Conservation (phyloP, 2,888 invertebrate genomes). For the Synanthedon myopaeformis region DNA sequence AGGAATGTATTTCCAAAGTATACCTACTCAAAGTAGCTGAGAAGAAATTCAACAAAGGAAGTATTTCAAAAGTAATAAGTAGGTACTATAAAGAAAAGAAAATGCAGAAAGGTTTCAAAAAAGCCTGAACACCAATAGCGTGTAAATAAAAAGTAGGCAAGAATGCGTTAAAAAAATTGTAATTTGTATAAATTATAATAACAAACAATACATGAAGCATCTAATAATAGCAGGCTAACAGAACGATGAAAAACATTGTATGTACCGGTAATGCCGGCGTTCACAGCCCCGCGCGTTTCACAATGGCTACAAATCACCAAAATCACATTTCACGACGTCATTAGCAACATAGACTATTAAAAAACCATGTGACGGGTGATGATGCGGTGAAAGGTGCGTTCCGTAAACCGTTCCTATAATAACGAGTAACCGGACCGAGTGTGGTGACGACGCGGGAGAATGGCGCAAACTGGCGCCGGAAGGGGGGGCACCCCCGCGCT, state of each 20-base stretch:
- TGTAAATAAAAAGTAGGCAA: neutral
- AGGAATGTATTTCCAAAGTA: neutral
- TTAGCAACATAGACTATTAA: constrained; percentile 43
- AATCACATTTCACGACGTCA: constrained; percentile 63
- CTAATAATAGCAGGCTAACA: neutral
- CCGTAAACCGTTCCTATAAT: constrained; percentile 48
- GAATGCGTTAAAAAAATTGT: neutral
- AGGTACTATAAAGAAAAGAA: neutral
- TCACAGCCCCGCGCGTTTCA: constrained; percentile 33
- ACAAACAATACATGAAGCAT: neutral
- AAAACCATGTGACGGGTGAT: constrained; percentile 41
- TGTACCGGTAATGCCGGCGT: constrained; percentile 39
- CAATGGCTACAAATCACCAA: constrained; percentile 60
- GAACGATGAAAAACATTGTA: constrained; percentile 8
- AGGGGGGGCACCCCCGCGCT: constrained; percentile 29
- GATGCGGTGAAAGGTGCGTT: constrained; percentile 60
- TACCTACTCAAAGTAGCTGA: no score
- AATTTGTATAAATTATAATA: no score
- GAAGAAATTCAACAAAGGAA: no score
- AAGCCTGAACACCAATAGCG: no score
- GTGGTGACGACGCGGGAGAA: constrained; percentile 56
- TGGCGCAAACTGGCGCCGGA: constrained; percentile 59
- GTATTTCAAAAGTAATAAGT: no score
- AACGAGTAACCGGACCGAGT: constrained; percentile 54
- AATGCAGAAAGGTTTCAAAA: constrained; percentile 1